Evolutionary conservation across 2,113 vertebrate genomes (phyloP).

Genomic region (Egretta garzetta): DNA sequence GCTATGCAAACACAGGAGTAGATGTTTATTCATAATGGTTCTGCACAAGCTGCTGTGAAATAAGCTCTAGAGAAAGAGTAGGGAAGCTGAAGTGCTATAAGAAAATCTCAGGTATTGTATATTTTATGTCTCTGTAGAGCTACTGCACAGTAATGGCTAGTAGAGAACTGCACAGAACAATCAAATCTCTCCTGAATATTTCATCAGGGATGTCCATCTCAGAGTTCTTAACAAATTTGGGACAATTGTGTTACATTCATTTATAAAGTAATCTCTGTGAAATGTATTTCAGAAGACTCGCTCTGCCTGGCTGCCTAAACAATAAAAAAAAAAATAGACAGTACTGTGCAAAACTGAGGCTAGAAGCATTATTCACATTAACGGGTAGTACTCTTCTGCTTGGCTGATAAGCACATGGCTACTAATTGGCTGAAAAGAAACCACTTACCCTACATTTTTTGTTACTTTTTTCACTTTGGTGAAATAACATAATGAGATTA

Average conservation of each 20-base stretch:
- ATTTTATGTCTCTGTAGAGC: neutral
- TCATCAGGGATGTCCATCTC: neutral
- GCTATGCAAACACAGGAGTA: neutral
- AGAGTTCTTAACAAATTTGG: neutral
- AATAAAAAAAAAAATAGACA: neutral
- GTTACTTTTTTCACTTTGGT: neutral
- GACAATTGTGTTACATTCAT: neutral
- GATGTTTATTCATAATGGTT: neutral
- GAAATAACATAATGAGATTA: neutral
- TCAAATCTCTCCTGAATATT: constrained; percentile 7
- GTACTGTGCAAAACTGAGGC: neutral
- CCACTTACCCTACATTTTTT: neutral
- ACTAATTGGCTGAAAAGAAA: neutral
- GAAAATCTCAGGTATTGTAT: neutral
- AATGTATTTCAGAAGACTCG: neutral
- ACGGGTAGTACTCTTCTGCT: neutral
- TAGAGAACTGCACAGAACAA: neutral
- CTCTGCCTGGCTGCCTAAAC: neutral
- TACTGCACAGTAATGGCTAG: neutral
- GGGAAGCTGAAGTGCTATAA: neutral
- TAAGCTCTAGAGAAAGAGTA: neutral
- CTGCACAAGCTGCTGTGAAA: neutral
- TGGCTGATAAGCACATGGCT: neutral
- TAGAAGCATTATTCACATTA: neutral
- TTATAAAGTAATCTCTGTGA: neutral